Base-by-base conservation (phyloP, 2,113 vertebrate species). In the Ophiodon elongatus region DNA sequence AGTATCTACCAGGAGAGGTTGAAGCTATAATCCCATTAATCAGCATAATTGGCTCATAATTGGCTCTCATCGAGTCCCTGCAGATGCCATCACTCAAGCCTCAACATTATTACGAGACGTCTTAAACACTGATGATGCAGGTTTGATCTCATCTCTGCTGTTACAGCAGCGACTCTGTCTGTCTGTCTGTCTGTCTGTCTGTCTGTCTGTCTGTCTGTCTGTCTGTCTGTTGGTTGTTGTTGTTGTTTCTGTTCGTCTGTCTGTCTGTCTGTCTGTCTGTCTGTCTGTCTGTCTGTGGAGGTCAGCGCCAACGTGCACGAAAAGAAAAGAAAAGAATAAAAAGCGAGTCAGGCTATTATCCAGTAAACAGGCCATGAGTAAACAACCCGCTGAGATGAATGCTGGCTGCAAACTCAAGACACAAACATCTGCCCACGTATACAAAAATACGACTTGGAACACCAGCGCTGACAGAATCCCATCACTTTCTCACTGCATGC, bases 21-120 rank as follows among this genome's bases (percentile, higher is more conserved):
- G 45, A 25, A 71, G 79, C 88, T 79, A 64, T 88, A 92, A 93
- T 95, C 90, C 87, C 76, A 89, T 92, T 91, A 90, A 94, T 94
- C 91, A 86, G 85, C 66, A 79, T 92, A 93, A 93, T 88, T 91
- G 88, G 73, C 73, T 81, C 83, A 79, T 93, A 94, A 94, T 93
- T 89, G 85, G 65, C 86, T 84, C 87, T 93, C 89, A 76, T 90
- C 88, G 84, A 37, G 69, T 88, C 88, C 85, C 89, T 39, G 19
- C 89, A 90, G 91, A 93, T 86, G 85, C 65, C 90, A 85, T 89
- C 92, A 76, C 60, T 92, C 89, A 86, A 88, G 79, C 60, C 60
- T 88, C 82, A 80, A 72, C 64, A 37, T 80, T 65, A 79, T 2
- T 74, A 76, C 76, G 78, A 87, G 54, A 54, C 71, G 13, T 78